Conservation (phyloP, 2,888 invertebrate species). For the Eurois occulta region DNA sequence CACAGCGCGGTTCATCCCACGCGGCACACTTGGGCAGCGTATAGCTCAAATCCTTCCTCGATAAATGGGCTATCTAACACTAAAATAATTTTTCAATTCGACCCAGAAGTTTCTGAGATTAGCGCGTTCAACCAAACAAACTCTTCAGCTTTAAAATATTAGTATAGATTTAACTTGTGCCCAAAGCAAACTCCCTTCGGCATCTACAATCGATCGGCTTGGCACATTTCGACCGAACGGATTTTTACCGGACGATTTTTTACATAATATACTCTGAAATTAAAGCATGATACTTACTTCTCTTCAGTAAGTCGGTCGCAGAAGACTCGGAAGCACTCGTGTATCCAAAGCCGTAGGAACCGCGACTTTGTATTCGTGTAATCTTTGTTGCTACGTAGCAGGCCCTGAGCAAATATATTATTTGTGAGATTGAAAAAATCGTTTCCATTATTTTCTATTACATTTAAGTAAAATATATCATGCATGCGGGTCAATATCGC, state of each 20-base stretch:
- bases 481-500: too few species aligned
- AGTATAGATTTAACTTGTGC: too few species aligned
- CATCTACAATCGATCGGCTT: neutral
- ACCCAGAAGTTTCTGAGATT: too few species aligned
- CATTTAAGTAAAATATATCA: too few species aligned
- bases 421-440: neutral
- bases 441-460: neutral
- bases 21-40: too few species aligned
- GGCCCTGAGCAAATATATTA: constrained; percentile 91
- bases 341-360: constrained; percentile 95
- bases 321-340: constrained; percentile 96
- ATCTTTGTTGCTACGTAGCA: constrained; percentile 94
- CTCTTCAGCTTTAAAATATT: too few species aligned
- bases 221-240: neutral
- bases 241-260: neutral
- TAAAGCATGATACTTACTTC: constrained; percentile 83
- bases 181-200: too few species aligned
- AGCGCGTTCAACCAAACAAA: too few species aligned
- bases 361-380: constrained; percentile 93
- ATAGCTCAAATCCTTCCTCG: too few species aligned
- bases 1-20: too few species aligned
- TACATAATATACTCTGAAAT: neutral
- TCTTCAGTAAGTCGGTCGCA: constrained; percentile 95
- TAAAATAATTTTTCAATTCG: too few species aligned
- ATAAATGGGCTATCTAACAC: too few species aligned